These are phyloP conservation scores for Vanessa atalanta DNA, from an alignment of 1,140 invertebrate genomes.

Conservation along the genomic window DNA sequence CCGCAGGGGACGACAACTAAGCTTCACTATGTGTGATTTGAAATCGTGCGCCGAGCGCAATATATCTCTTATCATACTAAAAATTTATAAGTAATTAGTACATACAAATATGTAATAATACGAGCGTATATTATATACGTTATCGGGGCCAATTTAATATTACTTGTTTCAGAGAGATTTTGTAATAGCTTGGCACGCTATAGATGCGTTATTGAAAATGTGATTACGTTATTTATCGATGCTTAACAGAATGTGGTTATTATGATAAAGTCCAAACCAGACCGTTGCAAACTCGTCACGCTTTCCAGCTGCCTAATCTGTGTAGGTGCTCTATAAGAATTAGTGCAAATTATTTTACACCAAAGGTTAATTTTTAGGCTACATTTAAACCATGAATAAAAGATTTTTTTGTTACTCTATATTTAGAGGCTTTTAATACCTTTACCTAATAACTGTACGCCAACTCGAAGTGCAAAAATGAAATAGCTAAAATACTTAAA, in stretches of 20 bases:
- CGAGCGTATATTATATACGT: constrained; percentile 58
- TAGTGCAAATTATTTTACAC: constrained; percentile 56
- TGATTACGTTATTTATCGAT: constrained; percentile 2
- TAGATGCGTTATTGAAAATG: constrained; percentile 11
- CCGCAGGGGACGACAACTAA: constrained; percentile 77
- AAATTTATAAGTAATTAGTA: constrained; percentile 77
- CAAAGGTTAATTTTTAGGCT: constrained; percentile 56
- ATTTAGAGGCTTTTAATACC: constrained; percentile 63
- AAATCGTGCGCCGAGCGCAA: constrained; percentile 76
- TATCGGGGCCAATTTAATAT: constrained; percentile 39
- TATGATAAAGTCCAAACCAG: constrained; percentile 25
- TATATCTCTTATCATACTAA: constrained; percentile 70
- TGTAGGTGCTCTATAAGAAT: constrained; percentile 45
- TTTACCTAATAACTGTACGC: constrained; percentile 72
- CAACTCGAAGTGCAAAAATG: constrained; percentile 73
- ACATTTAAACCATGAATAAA: constrained; percentile 72
- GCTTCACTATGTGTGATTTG: constrained; percentile 79
- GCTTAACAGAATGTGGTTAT: constrained; percentile 6
- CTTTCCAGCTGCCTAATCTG: constrained; percentile 46
- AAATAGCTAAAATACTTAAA: constrained; percentile 77
- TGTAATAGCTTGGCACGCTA: constrained; percentile 30
- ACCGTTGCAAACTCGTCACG: constrained; percentile 23
- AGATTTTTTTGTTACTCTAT: constrained; percentile 62
- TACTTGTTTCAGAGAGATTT: constrained; percentile 20
- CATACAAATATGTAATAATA: constrained; percentile 70